phyloP scores from a whole-genome alignment of 2,888 invertebrate genomes.

The Apamea crenata region DNA sequence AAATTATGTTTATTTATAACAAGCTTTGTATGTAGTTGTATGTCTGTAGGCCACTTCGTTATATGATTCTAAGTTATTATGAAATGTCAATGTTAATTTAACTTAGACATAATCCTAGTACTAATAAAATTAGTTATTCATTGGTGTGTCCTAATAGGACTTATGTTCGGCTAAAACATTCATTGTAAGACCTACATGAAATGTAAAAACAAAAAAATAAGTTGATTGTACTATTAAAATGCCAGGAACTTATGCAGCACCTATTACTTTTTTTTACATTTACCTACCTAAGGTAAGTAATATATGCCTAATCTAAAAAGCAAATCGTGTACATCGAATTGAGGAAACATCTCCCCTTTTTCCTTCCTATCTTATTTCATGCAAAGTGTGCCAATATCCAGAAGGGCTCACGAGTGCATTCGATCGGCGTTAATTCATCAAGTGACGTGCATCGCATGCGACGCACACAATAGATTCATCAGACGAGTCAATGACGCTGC shows the following conservation, averaged over 20 bases:
- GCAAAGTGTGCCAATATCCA: neutral
- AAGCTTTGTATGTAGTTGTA: neutral
- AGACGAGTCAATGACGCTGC: neutral
- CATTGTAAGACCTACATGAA: neutral
- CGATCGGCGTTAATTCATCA: neutral
- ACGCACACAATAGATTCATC: neutral
- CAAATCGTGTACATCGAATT: neutral
- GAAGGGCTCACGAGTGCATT: neutral
- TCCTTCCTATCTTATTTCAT: neutral
- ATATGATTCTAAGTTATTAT: neutral
- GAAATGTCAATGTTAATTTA: conserved; percentile 3
- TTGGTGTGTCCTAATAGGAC: neutral
- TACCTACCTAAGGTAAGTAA: conserved; percentile 16
- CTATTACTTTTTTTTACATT: conserved; percentile 4
- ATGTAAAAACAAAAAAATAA: neutral
- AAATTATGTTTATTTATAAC: neutral
- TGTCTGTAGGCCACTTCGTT: neutral
- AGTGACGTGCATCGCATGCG: neutral
- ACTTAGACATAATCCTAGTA: conserved; percentile 9
- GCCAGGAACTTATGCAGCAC: neutral
- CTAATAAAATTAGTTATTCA: neutral
- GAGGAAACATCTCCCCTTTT: neutral
- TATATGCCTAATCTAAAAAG: no score
- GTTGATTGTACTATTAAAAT: conserved; percentile 12
- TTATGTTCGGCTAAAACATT: neutral